Evolutionary conservation across 1,140 invertebrate genomes (phyloP).

Genomic region (Apolygus lucorum): DNA sequence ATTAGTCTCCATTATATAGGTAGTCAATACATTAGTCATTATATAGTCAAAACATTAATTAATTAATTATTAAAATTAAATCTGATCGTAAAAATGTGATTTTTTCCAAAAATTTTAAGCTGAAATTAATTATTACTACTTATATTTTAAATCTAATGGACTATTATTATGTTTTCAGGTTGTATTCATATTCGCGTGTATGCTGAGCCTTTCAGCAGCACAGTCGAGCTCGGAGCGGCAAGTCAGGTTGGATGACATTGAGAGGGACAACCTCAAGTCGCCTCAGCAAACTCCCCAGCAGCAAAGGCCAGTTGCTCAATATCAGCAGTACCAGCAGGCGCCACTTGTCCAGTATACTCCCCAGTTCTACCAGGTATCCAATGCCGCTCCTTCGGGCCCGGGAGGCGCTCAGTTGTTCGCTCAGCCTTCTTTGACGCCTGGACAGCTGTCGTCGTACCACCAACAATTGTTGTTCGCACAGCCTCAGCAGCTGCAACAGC

Average conservation of each 20-base stretch:
- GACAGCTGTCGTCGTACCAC: conserved; percentile 1
- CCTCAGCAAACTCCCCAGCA: neutral
- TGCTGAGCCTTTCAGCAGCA: neutral
- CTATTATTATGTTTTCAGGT: neutral
- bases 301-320: neutral
- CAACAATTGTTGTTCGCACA: neutral
- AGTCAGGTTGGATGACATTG: conserved; percentile 14
- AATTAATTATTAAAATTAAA: no score
- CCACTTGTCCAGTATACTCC: conserved; percentile 3
- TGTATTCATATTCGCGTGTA: neutral
- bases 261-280: conserved; percentile 18
- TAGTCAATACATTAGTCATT: no score
- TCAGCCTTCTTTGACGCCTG: neutral
- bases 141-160: no score
- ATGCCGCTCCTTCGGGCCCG: neutral
- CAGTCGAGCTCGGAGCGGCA: neutral
- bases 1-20: no score
- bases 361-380: neutral
- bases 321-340: neutral
- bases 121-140: no score
- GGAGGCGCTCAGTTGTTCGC: neutral
- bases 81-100: no score
- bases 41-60: no score
- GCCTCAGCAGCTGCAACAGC: conserved; percentile 9
- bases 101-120: no score